phyloP scores from a whole-genome alignment of 2,888 invertebrate genomes.

The Tineola bisselliella region DNA sequence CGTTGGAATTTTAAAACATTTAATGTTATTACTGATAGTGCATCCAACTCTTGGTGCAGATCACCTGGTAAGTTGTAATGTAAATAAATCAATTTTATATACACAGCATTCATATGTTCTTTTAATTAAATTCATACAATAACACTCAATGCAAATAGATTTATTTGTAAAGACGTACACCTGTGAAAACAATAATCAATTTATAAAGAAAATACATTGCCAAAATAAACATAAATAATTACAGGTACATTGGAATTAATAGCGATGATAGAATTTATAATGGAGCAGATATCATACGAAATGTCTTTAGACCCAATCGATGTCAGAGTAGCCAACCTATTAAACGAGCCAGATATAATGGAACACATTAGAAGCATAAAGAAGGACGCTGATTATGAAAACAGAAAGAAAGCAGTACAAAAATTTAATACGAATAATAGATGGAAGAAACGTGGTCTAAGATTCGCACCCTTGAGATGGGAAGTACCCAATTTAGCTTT shows the following conservation, averaged over 20 bases:
- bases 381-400: conserved; percentile 56
- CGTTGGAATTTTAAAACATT: conserved; percentile 46
- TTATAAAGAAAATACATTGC: background rate
- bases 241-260: conserved; percentile 62
- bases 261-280: conserved; percentile 65
- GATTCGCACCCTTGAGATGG: conserved; percentile 71
- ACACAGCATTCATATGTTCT: too few relatives aligned
- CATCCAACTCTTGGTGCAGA: conserved; percentile 67
- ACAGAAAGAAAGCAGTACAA: conserved; percentile 50
- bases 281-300: conserved; percentile 70
- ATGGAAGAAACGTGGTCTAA: conserved; percentile 76
- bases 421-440: conserved; percentile 70
- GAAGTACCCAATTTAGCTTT: conserved; percentile 47
- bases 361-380: conserved; percentile 62
- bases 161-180: too few relatives aligned
- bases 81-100: too few relatives aligned
- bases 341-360: conserved; percentile 26
- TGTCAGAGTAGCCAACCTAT: conserved; percentile 64
- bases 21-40: conserved; percentile 60
- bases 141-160: background rate
- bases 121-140: too few relatives aligned
- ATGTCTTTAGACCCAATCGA: conserved; percentile 64
- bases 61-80: conserved; percentile 35
- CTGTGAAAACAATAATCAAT: background rate
- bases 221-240: conserved; percentile 13